Evolutionary conservation across 30 jellyfish, hydroid and myxozoan species (phyloP).

Genomic region (Chrysaora quinquecirrha): DNA sequence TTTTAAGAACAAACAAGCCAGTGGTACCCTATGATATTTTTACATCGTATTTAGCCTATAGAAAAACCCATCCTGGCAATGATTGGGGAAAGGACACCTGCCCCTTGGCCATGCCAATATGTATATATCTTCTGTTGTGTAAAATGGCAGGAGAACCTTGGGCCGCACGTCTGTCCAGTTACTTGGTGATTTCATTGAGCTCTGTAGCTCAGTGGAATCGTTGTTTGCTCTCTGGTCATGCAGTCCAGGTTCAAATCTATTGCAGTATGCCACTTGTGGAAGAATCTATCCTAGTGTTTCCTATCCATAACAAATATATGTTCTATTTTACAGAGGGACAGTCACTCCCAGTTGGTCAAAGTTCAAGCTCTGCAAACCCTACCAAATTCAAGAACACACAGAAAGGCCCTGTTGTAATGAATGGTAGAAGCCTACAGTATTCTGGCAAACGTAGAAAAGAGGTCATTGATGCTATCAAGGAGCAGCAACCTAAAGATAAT

Average conservation of each 20-base stretch:
- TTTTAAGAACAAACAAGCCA: too few relatives aligned
- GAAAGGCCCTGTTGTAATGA: slow-evolving; percentile 7
- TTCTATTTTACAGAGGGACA: neutral
- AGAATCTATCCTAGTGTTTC: too few relatives aligned
- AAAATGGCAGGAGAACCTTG: too few relatives aligned
- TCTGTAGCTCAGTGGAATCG: too few relatives aligned
- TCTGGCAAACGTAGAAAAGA: slow-evolving; percentile 73
- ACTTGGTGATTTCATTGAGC: too few relatives aligned
- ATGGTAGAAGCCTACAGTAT: neutral
- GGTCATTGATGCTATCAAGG: slow-evolving; percentile 51
- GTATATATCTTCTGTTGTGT: neutral
- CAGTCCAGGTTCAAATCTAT: too few relatives aligned
- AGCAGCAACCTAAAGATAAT: slow-evolving; percentile 32
- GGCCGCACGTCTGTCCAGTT: neutral
- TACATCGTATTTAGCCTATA: too few relatives aligned
- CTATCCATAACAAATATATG: too few relatives aligned
- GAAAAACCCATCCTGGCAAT: neutral
- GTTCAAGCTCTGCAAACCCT: neutral
- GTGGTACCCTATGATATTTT: neutral
- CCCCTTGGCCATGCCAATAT: neutral
- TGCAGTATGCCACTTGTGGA: too few relatives aligned
- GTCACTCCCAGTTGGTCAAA: slow-evolving; percentile 11
- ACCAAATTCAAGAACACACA: too few relatives aligned
- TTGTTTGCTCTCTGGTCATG: too few relatives aligned
- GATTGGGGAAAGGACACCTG: neutral